Conservation (phyloP, 1,140 invertebrate genomes). For the Calephelis nemesis region DNA sequence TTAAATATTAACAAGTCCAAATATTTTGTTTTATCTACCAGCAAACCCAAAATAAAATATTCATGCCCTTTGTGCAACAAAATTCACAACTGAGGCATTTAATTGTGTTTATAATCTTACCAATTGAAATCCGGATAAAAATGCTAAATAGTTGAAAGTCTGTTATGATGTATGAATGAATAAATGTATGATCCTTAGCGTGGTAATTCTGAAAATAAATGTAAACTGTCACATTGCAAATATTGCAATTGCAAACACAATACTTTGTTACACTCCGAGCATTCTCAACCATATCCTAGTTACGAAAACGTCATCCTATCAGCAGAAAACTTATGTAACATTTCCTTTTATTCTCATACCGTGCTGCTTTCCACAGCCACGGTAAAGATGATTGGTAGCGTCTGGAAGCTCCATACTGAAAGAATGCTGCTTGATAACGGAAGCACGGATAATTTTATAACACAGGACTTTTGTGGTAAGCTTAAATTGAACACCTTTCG, state of each 20-base stretch:
- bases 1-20: constrained; percentile 10
- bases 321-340: not conserved
- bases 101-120: constrained; percentile 32
- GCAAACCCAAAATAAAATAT: not conserved
- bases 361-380: constrained; percentile 36
- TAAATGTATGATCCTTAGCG: not conserved
- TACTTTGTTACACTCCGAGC: constrained; percentile 11
- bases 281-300: not conserved
- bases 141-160: constrained; percentile 21
- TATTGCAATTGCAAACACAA: constrained; percentile 13
- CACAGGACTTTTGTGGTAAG: constrained; percentile 15
- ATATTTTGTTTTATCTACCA: constrained; percentile 1
- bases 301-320: not conserved
- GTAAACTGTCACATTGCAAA: constrained; percentile 14
- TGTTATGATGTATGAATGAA: no score
- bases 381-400: constrained; percentile 26
- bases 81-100: constrained; percentile 29
- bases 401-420: not conserved
- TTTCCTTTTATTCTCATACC: not conserved
- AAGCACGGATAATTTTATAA: constrained; percentile 23
- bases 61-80: constrained; percentile 28
- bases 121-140: constrained; percentile 24
- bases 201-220: not conserved
- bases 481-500: constrained; percentile 5
- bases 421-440: constrained; percentile 21